Evolutionary conservation across 2,113 vertebrate species (phyloP).

Genomic region (Ciconia maguari): DNA sequence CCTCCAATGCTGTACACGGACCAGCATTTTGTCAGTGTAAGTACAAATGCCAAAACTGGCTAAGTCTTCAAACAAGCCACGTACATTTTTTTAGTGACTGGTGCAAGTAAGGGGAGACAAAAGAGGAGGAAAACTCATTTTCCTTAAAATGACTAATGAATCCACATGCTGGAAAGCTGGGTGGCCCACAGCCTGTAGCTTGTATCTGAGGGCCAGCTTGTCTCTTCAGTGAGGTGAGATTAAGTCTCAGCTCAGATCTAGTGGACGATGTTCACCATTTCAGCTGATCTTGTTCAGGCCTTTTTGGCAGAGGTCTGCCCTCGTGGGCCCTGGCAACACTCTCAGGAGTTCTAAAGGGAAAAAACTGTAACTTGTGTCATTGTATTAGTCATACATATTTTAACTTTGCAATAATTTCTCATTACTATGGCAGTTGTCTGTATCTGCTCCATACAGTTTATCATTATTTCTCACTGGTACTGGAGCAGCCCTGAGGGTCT

Average conservation of each 20-base stretch:
- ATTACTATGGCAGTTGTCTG: not conserved
- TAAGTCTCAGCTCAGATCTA: not conserved
- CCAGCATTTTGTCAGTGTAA: constrained; percentile 31
- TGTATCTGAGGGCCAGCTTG: not conserved
- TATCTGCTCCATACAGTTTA: not conserved
- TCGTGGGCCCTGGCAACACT: rapidly evolving
- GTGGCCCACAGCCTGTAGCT: not conserved
- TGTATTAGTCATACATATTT: rapidly evolving
- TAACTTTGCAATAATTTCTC: not conserved
- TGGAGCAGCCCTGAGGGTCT: not conserved
- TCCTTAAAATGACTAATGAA: not conserved
- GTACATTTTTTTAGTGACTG: not conserved
- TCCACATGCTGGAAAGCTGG: not conserved
- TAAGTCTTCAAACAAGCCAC: not conserved
- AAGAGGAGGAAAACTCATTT: not conserved
- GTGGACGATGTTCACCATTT: rapidly evolving
- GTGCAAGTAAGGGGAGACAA: not conserved
- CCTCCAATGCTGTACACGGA: not conserved
- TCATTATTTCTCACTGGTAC: not conserved
- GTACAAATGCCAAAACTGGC: constrained; percentile 30
- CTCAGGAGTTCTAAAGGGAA: not conserved
- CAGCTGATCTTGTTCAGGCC: rapidly evolving
- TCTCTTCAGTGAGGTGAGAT: not conserved
- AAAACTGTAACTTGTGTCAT: rapidly evolving
- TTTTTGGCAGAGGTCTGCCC: not conserved